Base-by-base conservation (phyloP, 2,888 invertebrate genomes). In the Oxyteleia sp. region DNA sequence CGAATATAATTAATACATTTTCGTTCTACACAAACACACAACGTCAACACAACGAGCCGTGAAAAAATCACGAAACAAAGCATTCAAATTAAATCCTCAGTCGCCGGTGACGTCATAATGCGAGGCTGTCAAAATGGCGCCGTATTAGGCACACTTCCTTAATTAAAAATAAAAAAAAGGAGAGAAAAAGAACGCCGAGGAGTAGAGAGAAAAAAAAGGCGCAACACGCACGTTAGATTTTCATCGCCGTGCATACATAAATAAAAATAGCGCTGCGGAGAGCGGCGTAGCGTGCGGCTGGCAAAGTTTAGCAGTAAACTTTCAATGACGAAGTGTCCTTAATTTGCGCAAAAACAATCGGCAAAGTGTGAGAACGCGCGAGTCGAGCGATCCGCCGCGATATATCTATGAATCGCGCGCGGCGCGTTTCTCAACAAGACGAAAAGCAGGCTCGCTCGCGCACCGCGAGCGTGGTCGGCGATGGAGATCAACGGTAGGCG, bases 401-500 rank as follows among this genome's bases (percentile, higher is more conserved):
- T 61, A 74, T 66, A 64, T 83, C 83, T 78, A 74, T 78, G 82
- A 78, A 82, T 82, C 78, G 55, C 57, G 18, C n/a, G 18, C n/a
- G 78, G 72, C 29, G 64, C 47, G 59, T 82, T 82, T 78, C 78
- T 68, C 74, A 78, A 78, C 82, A 74, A 78, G 74, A 74, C 76
- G 78, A 78, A 82, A 78, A 72, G 78, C 76, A 68, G 69, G 68
- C 38, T 38, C 38, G 38, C 38, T 38, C 16, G 26, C 55, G 10
- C 32, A 16, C 23, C 75, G 82, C 71, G 75, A 72, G 76, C 71
- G 76, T 78, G 76, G 66, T 78, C 78, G 78, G 74, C 55, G 80
- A 84, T 84, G 81, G 84, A 85, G 81, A 82, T 75, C 80, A 81
- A 84, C 82, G 85, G 90, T 90, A 90, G 90, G 89, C 91, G 90